Evolutionary conservation across 2,113 vertebrate genomes (phyloP).

Genomic region (Petromus typicus): DNA sequence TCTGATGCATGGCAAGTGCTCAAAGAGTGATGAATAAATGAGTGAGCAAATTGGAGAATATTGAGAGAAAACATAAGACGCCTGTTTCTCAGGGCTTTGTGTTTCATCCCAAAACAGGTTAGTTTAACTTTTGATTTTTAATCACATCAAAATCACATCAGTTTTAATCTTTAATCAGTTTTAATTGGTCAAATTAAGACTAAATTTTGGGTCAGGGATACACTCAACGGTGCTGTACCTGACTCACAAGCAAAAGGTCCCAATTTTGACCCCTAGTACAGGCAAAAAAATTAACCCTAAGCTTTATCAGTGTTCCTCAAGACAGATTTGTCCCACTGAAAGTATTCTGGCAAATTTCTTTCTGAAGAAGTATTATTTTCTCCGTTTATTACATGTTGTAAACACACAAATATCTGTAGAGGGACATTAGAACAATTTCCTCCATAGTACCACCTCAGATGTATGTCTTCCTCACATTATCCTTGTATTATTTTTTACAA

Average conservation of each 20-base stretch:
- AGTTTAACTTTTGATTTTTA: neutral
- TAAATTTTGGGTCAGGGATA: too few species aligned
- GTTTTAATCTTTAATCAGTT: too few species aligned
- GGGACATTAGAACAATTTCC: neutral
- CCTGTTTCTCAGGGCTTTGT: neutral
- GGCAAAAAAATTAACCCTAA: neutral
- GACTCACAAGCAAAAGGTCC: too few species aligned
- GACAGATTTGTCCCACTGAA: neutral
- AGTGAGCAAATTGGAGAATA: neutral
- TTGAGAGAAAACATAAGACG: slow-evolving; percentile 5
- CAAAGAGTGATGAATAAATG: neutral
- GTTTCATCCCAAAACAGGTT: neutral
- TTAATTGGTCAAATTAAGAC: too few species aligned
- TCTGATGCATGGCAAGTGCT: neutral
- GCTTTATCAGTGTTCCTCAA: neutral
- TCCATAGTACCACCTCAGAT: neutral
- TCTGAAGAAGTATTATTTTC: neutral
- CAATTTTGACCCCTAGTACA: too few species aligned
- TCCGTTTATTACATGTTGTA: neutral
- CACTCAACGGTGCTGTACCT: too few species aligned
- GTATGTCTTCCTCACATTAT: neutral
- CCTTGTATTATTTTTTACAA: neutral
- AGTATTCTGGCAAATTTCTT: neutral
- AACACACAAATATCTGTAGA: neutral
- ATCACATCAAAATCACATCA: too few species aligned